Evolutionary conservation across 2,797 vertebrate species (phyloP).

Genomic region (Gallinago nigripennis): DNA sequence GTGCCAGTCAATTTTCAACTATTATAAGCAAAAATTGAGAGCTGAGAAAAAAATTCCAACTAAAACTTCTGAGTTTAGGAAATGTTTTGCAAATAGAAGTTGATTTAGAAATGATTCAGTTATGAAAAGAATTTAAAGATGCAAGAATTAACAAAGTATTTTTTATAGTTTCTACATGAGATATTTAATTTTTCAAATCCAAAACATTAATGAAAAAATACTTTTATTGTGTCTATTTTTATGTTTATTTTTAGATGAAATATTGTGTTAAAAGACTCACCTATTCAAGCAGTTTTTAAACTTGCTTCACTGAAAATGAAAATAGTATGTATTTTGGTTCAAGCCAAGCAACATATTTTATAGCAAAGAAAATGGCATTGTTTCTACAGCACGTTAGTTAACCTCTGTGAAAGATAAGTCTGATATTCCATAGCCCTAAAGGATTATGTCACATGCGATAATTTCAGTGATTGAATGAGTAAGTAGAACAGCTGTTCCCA

Average conservation of each 20-base stretch:
- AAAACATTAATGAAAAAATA: neutral
- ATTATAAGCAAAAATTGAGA: neutral
- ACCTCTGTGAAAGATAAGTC: neutral
- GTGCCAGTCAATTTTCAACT: neutral
- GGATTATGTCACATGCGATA: neutral
- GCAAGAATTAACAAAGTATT: neutral
- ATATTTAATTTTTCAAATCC: neutral
- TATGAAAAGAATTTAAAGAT: neutral
- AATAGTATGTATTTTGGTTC: neutral
- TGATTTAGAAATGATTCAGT: neutral
- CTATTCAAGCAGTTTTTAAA: neutral
- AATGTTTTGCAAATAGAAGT: neutral
- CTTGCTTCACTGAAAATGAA: neutral
- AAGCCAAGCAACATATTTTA: neutral
- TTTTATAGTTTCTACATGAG: neutral
- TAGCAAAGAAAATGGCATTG: neutral
- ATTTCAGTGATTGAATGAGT: neutral
- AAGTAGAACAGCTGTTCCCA: neutral
- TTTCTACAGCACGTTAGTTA: neutral
- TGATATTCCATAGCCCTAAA: neutral
- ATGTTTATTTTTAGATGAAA: neutral
- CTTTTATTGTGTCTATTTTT: neutral
- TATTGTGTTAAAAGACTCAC: neutral
- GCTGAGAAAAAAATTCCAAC: neutral
- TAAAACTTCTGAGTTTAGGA: neutral